Evolutionary conservation across 2,113 vertebrate species (phyloP).

Genomic region (Notiomystis cincta): DNA sequence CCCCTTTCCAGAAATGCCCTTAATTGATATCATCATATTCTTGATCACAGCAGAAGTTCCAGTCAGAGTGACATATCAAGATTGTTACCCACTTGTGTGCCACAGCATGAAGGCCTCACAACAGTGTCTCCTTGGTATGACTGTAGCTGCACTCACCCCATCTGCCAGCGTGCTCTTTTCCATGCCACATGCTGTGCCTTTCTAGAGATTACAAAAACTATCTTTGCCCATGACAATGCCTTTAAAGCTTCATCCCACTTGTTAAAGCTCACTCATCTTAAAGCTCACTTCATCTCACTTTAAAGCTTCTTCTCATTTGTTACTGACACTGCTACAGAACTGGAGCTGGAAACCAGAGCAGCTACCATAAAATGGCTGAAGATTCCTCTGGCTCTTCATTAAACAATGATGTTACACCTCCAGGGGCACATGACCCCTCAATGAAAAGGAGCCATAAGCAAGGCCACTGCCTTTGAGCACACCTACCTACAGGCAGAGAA

Average conservation of each 20-base stretch:
- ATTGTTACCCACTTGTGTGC: not conserved
- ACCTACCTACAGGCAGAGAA: not conserved
- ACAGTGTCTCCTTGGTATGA: not conserved
- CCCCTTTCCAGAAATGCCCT: not conserved
- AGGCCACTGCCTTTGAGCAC: not conserved
- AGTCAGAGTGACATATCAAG: not conserved
- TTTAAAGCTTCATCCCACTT: not conserved
- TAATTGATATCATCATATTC: not conserved
- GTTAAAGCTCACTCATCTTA: no score
- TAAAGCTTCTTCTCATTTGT: not conserved
- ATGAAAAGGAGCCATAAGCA: not conserved
- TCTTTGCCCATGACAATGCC: not conserved
- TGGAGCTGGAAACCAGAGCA: not conserved
- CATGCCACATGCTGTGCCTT: conserved; percentile 9
- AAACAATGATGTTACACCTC: not conserved
- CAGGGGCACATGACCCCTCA: not conserved
- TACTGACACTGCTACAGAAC: not conserved
- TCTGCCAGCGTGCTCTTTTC: not conserved
- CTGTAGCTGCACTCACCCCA: not conserved
- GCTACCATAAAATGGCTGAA: not conserved
- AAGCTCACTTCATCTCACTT: not conserved
- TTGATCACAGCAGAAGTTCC: not conserved
- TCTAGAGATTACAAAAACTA: not conserved
- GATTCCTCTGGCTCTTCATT: not conserved
- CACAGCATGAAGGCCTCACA: not conserved